phyloP scores from a whole-genome alignment of 1,140 invertebrate genomes.

The Caenorhabditis tropicalis region DNA sequence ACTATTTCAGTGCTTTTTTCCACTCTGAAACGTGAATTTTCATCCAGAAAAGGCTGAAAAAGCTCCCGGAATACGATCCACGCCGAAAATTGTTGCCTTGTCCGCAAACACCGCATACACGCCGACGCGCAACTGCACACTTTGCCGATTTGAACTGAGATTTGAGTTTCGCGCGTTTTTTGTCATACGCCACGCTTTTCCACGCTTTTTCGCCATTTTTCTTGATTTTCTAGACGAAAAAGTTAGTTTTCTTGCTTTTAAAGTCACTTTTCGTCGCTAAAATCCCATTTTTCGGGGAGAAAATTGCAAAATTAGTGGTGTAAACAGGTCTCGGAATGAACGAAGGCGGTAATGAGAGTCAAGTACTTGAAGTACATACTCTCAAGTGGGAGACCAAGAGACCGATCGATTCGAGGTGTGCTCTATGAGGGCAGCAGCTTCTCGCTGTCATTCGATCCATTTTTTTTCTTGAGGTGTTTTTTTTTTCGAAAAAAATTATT shows the following conservation, averaged over 20 bases:
- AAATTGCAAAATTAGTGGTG: no score
- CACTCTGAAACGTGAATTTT: no score
- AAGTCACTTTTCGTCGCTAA: no score
- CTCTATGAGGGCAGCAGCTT: conserved; percentile 20
- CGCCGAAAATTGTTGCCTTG: neutral
- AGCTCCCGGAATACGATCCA: neutral
- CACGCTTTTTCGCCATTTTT: neutral
- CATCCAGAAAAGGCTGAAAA: no score
- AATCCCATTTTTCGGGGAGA: no score
- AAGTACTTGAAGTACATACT: conserved; percentile 38
- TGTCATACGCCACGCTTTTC: neutral
- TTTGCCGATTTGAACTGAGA: neutral
- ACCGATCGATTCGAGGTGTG: conserved; percentile 20
- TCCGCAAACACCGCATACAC: neutral
- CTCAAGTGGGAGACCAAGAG: conserved; percentile 24
- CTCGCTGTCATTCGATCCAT: neutral
- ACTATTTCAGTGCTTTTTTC: no score
- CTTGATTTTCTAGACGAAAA: neutral
- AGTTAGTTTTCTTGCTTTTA: no score
- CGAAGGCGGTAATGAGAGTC: conserved; percentile 34
- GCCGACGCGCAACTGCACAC: neutral
- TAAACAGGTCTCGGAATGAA: conserved; percentile 21
- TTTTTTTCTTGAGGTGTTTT: neutral
- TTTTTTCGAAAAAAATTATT: no score
- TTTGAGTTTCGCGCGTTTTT: neutral